phyloP scores from a whole-genome alignment of 2,797 vertebrate species.

The Cyclopterus lumpus region DNA sequence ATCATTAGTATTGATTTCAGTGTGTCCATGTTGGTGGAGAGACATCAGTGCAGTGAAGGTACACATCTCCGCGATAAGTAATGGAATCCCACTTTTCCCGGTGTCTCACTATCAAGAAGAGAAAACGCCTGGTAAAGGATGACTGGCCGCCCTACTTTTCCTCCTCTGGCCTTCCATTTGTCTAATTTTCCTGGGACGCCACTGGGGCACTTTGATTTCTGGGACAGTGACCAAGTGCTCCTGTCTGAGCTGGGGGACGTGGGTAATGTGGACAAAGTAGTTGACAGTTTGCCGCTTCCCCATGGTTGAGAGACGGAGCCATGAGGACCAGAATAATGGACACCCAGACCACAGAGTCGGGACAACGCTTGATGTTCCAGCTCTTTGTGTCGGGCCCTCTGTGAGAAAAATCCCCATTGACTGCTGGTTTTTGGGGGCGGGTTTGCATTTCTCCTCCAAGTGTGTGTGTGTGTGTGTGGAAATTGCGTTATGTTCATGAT shows the following conservation, averaged over 20 bases:
- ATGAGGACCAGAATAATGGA: slow-evolving; percentile 76
- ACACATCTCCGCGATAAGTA: slow-evolving; percentile 45
- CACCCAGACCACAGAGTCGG: slow-evolving; percentile 73
- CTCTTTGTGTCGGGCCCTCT: slow-evolving; percentile 71
- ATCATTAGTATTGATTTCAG: slow-evolving; percentile 17
- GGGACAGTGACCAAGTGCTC: slow-evolving; percentile 87
- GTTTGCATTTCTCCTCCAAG: slow-evolving; percentile 35
- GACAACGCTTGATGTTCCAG: slow-evolving; percentile 76
- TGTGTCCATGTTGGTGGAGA: slow-evolving; percentile 20
- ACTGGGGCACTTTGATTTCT: slow-evolving; percentile 83
- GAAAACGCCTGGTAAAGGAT: slow-evolving; percentile 76
- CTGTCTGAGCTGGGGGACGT: slow-evolving; percentile 84
- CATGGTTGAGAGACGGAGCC: slow-evolving; percentile 77
- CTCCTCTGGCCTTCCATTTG: slow-evolving; percentile 82
- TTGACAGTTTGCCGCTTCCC: slow-evolving; percentile 81
- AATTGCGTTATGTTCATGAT: slow-evolving; percentile 49
- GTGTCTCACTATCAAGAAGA: slow-evolving; percentile 61
- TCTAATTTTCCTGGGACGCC: slow-evolving; percentile 83
- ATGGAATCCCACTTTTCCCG: slow-evolving; percentile 63
- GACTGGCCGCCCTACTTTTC: slow-evolving; percentile 85
- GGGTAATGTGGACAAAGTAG: slow-evolving; percentile 87
- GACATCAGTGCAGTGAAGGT: slow-evolving; percentile 20
- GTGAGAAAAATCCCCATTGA: slow-evolving; percentile 67
- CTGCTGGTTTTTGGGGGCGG: slow-evolving; percentile 39
- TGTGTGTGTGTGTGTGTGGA: slow-evolving; percentile 9